These are phyloP conservation scores for Habroteleia sp. DNA, from an alignment of 2,888 invertebrate species.

Conservation along the genomic window DNA sequence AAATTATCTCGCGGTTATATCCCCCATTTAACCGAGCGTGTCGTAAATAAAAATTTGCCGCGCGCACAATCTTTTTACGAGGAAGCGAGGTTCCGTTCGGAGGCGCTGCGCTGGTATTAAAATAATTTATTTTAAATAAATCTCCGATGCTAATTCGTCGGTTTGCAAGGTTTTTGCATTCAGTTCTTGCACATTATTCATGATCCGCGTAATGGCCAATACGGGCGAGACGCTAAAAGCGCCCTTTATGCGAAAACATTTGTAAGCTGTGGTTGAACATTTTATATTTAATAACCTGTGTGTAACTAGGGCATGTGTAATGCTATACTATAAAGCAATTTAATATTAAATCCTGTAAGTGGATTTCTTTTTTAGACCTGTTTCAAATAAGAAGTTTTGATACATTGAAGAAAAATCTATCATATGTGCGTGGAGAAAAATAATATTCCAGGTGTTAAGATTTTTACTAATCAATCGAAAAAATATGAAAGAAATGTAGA, in stretches of 20 bases:
- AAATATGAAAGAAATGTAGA: no score
- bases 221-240: conserved; percentile 7
- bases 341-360: conserved; percentile 5
- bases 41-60: conserved; percentile 1
- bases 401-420: not conserved
- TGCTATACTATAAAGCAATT: conserved; percentile 18
- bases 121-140: conserved; percentile 21
- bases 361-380: not conserved
- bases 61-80: not conserved
- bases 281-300: conserved; percentile 17
- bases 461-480: no score
- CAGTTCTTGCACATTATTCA: conserved; percentile 6
- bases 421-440: no score
- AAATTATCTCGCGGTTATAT: conserved; percentile 17
- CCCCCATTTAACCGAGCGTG: not conserved
- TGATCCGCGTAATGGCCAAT: conserved; percentile 25
- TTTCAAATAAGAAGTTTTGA: not conserved
- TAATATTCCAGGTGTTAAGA: no score
- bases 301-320: conserved; percentile 15
- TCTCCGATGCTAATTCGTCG: conserved; percentile 4
- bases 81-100: conserved; percentile 2
- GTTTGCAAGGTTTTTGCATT: conserved; percentile 8
- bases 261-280: conserved; percentile 5
- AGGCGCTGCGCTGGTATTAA: not conserved
- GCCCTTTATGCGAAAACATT: conserved; percentile 2